phyloP scores from a whole-genome alignment of 2,113 vertebrate genomes.

The Atrichornis clamosus region DNA sequence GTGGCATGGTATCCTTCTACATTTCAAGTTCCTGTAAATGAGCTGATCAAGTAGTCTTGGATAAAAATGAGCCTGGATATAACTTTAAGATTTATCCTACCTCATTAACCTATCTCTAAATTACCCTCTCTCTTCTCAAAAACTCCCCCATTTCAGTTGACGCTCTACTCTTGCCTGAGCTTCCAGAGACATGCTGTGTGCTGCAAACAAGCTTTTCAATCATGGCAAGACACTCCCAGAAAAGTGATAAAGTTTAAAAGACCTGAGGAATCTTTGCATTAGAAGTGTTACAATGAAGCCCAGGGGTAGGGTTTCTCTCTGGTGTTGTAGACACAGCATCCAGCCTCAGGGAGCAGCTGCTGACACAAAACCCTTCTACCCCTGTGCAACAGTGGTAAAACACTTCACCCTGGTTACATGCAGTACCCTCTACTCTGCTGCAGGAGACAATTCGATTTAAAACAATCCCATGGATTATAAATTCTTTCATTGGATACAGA shows the following conservation, averaged over 20 bases:
- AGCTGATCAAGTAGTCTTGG: background rate
- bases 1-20: background rate
- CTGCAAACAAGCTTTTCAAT: background rate
- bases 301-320: too few species aligned
- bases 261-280: background rate
- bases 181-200: accelerated
- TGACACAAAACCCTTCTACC: background rate
- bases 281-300: background rate
- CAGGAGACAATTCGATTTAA: background rate
- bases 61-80: background rate
- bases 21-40: background rate
- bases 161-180: background rate
- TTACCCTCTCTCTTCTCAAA: background rate
- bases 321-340: accelerated
- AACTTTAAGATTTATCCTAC: background rate
- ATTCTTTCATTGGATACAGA: background rate
- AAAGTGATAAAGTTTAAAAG: background rate
- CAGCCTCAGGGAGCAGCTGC: background rate
- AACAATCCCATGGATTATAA: background rate
- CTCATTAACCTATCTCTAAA: background rate
- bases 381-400: background rate
- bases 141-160: background rate
- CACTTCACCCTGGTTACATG: background rate
- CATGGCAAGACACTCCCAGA: background rate
- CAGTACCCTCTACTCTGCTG: background rate